Evolutionary conservation across 2,113 vertebrate species (phyloP).

Genomic region (Platysternon megacephalum): DNA sequence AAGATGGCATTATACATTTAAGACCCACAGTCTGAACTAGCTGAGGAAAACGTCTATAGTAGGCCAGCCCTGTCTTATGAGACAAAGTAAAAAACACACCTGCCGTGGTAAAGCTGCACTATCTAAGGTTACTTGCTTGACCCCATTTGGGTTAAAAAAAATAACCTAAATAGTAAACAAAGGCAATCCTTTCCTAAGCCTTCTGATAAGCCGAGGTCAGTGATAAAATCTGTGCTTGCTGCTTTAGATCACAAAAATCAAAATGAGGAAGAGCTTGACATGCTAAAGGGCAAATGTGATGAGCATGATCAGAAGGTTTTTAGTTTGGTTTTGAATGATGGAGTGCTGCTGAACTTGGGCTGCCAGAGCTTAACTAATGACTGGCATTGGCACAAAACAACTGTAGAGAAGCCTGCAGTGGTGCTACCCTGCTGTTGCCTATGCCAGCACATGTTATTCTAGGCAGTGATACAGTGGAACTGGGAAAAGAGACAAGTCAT

Average conservation of each 20-base stretch:
- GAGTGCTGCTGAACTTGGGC: background rate
- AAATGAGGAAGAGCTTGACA: constrained; percentile 33
- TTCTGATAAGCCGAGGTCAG: constrained; percentile 33
- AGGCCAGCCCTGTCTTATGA: background rate
- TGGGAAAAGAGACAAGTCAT: background rate
- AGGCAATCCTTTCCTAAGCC: constrained; percentile 6
- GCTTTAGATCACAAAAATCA: constrained; percentile 51
- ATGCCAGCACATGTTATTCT: background rate
- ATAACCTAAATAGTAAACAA: background rate
- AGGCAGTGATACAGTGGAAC: background rate
- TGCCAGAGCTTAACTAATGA: background rate
- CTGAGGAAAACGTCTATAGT: background rate
- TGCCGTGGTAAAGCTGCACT: background rate
- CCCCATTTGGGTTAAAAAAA: background rate
- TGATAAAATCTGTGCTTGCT: constrained; percentile 51
- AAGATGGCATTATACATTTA: background rate
- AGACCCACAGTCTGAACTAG: background rate
- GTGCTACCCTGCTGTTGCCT: background rate
- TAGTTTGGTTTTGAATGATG: constrained; percentile 10
- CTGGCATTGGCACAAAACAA: background rate
- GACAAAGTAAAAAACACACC: background rate
- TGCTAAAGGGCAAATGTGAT: constrained; percentile 35
- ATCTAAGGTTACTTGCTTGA: background rate
- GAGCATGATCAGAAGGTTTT: background rate
- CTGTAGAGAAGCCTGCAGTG: background rate